Evolutionary conservation across 37 sponge, comb jelly and placozoan species (phyloP).

Genomic region (Mnemiopsis leidyi): DNA sequence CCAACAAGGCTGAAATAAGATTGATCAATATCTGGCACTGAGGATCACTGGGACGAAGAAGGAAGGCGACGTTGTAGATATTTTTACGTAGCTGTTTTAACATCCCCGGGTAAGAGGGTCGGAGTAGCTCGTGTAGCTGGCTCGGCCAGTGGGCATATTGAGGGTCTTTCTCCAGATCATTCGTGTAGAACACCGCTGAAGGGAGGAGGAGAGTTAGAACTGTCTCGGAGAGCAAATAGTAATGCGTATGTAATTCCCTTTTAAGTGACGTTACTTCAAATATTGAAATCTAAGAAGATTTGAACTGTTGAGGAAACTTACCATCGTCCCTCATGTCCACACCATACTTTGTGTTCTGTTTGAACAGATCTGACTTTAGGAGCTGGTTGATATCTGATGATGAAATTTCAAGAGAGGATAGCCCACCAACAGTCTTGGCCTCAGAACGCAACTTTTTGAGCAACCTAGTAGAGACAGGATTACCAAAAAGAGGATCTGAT

Average conservation of each 20-base stretch:
- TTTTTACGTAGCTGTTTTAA: slow-evolving; percentile 85
- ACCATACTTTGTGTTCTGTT: slow-evolving; percentile 33
- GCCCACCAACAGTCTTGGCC: slow-evolving; percentile 14
- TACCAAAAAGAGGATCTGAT: background rate
- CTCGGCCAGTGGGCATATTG: slow-evolving; percentile 78
- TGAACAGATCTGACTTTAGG: slow-evolving; percentile 53
- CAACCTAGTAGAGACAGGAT: background rate
- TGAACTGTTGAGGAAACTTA: background rate
- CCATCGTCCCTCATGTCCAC: slow-evolving; percentile 76
- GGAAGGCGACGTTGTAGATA: slow-evolving; percentile 75
- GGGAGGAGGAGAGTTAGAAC: background rate
- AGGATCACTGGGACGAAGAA: slow-evolving; percentile 5
- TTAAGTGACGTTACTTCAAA: background rate
- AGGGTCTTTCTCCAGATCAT: slow-evolving; percentile 84
- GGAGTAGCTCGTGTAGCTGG: slow-evolving; percentile 73
- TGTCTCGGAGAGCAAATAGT: no score
- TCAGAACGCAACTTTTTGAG: slow-evolving; percentile 42
- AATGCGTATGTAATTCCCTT: no score
- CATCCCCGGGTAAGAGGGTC: slow-evolving; percentile 84
- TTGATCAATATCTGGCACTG: background rate
- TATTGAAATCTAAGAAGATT: no score
- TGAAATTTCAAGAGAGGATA: background rate
- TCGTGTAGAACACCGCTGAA: slow-evolving; percentile 72
- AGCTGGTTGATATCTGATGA: background rate
- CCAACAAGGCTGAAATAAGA: background rate